Base-by-base conservation (phyloP, 2,797 vertebrate species). In the Catostomus latipinnis region DNA sequence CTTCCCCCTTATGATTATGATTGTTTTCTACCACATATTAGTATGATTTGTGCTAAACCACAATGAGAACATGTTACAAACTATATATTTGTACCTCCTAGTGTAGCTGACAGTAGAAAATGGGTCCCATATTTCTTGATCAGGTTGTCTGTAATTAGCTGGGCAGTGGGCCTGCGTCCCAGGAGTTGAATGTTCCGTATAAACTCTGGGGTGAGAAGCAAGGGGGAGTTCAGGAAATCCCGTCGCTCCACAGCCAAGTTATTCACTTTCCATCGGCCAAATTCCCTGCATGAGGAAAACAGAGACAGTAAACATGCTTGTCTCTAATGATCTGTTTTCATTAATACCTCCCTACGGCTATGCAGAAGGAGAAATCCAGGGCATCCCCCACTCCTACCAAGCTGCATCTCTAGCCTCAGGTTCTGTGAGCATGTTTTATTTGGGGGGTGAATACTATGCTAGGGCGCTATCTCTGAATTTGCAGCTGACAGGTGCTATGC, bases 81-180 rank as follows among this genome's bases (percentile, higher is more conserved):
- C 2, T 34, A 34, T 49, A 34, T 8, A 43, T 69, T 46, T 68
- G 87, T 96, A 99, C 97, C 97, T 98, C 97, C 97, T 89, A 99
- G 89, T 34, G 97, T 99, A 80, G 97, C 97, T 77, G 97, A 97
- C 58, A 98, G 87, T 82, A 99, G 92, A 91, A 98, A 98, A 90
- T 99, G 97, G 1, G 97, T 99, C 76, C 97, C 97, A 93, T 98
- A 99, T 93, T 99, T 99, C 93, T 95, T 96, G 92, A 99, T 99
- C 78, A 99, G 95, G 77, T 97, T 98, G 87, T 99, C 97, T 78
- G 96, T 97, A 92, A 99, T 97, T 89, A 95, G 96, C 74, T 97
- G 97, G 70, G 94, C 95, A 53, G 94, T 96, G 0, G 97, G 97
- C 78, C 96, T 91, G 48, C 96, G 96, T 89, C 97, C 97, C 12